Base-by-base conservation (phyloP, 2,888 invertebrate species). In the Cephus pygmeus region DNA sequence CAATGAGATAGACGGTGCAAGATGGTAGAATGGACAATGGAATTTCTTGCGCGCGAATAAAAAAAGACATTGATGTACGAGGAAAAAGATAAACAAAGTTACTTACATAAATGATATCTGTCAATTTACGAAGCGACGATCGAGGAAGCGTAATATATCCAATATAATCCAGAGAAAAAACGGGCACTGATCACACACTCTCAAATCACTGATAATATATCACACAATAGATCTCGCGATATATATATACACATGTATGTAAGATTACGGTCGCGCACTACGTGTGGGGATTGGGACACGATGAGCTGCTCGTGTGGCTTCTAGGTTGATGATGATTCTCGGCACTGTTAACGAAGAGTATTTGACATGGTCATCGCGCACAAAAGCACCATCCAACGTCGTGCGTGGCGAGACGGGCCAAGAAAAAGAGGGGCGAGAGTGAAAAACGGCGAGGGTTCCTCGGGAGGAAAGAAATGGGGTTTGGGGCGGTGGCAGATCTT, bases 101-200 rank as follows among this genome's bases (percentile, higher is more conserved):
- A 77, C 77, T 78, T 34, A 78, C 78, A 78, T 78, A 75, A 78
- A 78, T 23, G 71, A 73, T 30, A 78, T 78, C 78, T 76, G 34
- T 73, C 30, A 31, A n/a, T 56, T 56, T 30, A 36, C 31, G 23
- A 71, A 69, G 75, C 78, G 69, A 73, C 73, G 71, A 56, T 75
- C 73, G 69, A 77, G 75, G 81, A 71, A 56, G 81, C 35, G 76
- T 78, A 81, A 81, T 84, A 84, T 87, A 87, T 87, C 87, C 87
- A 87, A 87, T 88, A 85, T 86, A 88, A 88, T 88, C 88, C 87
- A 87, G 82, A 87, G 79, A 77, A 82, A 78, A 75, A 84, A 80
- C 81, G 77, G 81, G 77, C 86, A 85, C 86, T 86, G 77, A 82
- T 81, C 80, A 85, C 56, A 56, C 56, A 56, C 85, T 85, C 79